Evolutionary conservation across 2,888 invertebrate genomes (phyloP), one percentile per base, ranked within the genome.

Genomic region (Chromoteleia sp.): DNA sequence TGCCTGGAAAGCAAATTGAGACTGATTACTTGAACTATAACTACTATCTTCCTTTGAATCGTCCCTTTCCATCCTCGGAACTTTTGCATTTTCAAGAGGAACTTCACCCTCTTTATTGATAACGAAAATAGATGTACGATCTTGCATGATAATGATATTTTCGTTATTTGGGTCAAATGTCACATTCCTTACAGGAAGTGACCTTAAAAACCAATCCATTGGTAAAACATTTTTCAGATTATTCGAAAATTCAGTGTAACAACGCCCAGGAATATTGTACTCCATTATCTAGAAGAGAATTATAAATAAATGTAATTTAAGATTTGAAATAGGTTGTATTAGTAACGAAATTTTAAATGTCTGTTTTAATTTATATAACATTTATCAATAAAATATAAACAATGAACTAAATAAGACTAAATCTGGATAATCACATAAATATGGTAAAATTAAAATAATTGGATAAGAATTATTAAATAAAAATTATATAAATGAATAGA

Each of bases 61-160:
- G 1, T 88, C 89, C 61, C 89, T 89, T 39, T 92, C 92, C 25
- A 92, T 83, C 84, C 89, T 91, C 0, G 88, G 89, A 84, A 92
- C 92, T 88, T 93, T 93, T 0, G 88, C 84, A 52, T 91, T 88
- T 7, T 86, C 87, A 14, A 89, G 87, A 0, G 92, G 89, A 58
- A 92, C 86, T 67, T 92, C 91, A 90, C 93, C 92, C 36, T 92
- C 89, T 87, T 94, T 94, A 87, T 95, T 92, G 29, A 94, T 90
- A 25, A 94, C 91, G 91, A 94, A 94, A 48, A 97, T 93, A 58
- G 94, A 93, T 56, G 94, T 93, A 84, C 97, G 96, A 87, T 97
- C 96, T 78, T 96, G 94, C 63, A 96, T 91, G 10, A 97, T 92
- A 30, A 97, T 93, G 2, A 96, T 93, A 86, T 95, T 92, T 0